Evolutionary conservation across 2,888 invertebrate genomes (phyloP).

Genomic region (Diogma glabrata): DNA sequence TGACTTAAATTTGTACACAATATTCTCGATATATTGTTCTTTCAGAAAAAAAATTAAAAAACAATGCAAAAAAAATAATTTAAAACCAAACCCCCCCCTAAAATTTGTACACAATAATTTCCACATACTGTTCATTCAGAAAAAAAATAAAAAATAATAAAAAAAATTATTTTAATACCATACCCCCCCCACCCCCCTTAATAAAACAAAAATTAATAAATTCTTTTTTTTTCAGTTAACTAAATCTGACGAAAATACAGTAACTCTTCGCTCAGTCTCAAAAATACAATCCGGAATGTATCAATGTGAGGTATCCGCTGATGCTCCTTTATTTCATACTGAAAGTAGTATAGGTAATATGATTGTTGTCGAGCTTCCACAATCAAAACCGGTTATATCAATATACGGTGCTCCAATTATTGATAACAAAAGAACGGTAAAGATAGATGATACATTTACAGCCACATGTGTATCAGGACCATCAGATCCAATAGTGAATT

Average conservation of each 20-base stretch:
- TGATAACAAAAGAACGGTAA: conserved; percentile 33
- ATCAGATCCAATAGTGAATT: conserved; percentile 36
- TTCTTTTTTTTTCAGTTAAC: conserved; percentile 30
- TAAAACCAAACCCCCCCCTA: too few species aligned
- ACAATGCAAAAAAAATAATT: too few species aligned
- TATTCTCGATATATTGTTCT: too few species aligned
- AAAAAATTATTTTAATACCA: too few species aligned
- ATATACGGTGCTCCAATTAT: conserved; percentile 27
- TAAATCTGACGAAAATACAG: conserved; percentile 34
- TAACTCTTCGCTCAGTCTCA: conserved; percentile 34
- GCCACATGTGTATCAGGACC: conserved; percentile 37
- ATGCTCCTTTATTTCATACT: conserved; percentile 38
- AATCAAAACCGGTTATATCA: conserved; percentile 33
- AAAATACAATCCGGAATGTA: conserved; percentile 36
- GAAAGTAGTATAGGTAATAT: conserved; percentile 34
- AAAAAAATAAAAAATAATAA: too few species aligned
- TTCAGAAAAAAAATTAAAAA: too few species aligned
- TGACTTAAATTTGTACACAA: too few species aligned
- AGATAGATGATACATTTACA: conserved; percentile 33
- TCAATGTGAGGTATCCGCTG: conserved; percentile 39
- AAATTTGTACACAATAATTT: too few species aligned
- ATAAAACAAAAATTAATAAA: too few species aligned
- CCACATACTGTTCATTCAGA: too few species aligned
- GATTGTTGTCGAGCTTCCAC: conserved; percentile 36
- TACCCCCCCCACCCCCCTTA: too few species aligned